Evolutionary conservation across 2,797 vertebrate genomes (phyloP).

Genomic region (Rallus crepitans): DNA sequence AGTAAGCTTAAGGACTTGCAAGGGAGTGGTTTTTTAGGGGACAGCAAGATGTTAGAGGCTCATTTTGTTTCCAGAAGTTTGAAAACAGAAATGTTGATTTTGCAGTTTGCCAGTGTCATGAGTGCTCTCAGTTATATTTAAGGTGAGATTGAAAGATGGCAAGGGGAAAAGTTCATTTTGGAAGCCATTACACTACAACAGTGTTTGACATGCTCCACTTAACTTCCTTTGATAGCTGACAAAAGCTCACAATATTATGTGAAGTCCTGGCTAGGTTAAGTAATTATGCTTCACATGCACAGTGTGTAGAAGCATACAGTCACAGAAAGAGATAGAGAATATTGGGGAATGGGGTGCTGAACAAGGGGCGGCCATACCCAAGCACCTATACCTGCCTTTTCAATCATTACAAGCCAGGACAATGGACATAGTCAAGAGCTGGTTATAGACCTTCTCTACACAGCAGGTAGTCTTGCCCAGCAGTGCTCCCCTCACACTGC

Average conservation of each 20-base stretch:
- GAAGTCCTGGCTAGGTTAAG: too few species aligned
- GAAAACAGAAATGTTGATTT: not conserved
- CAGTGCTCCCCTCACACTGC: too few species aligned
- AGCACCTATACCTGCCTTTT: not conserved
- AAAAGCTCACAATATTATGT: too few species aligned
- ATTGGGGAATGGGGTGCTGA: too few species aligned
- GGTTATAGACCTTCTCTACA: not conserved
- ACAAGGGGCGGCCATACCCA: too few species aligned
- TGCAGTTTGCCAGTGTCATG: not conserved
- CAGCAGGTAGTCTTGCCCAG: not conserved
- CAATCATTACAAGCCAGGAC: not conserved
- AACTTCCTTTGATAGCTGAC: too few species aligned
- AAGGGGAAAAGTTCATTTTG: not conserved
- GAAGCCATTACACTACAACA: not conserved
- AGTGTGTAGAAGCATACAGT: too few species aligned
- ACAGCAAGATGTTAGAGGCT: not conserved
- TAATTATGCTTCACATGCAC: too few species aligned
- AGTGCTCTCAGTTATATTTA: not conserved
- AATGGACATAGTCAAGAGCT: rapidly evolving
- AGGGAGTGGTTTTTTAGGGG: not conserved
- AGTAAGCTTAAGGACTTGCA: not conserved
- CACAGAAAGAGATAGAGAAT: too few species aligned
- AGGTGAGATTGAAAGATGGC: not conserved
- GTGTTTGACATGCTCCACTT: not conserved
- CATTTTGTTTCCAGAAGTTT: not conserved